Evolutionary conservation across 2,888 invertebrate genomes (phyloP).

Genomic region (Meteorus colon): DNA sequence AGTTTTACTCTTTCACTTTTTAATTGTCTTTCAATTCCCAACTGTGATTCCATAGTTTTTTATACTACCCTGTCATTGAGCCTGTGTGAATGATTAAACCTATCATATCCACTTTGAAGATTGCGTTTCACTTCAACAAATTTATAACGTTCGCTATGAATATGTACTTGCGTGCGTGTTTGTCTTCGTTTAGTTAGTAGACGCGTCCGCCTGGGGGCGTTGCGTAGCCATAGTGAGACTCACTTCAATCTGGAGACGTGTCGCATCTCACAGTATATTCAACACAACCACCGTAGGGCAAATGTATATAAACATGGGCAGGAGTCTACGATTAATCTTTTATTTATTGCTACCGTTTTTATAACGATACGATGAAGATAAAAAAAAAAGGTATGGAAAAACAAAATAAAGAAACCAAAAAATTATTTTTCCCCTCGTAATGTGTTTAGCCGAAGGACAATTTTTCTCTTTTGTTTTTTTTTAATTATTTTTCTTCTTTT

Average conservation of each 20-base stretch:
- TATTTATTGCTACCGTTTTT: constrained; percentile 39
- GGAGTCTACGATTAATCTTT: constrained; percentile 41
- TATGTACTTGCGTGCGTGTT: not conserved
- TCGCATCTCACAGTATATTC: not conserved
- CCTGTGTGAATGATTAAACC: too few relatives aligned
- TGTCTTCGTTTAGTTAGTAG: constrained; percentile 7
- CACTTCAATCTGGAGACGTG: not conserved
- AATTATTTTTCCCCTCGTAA: constrained; percentile 16
- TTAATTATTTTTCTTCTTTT: constrained; percentile 3
- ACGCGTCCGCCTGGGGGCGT: constrained; percentile 22
- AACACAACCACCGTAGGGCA: constrained; percentile 21
- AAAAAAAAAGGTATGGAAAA: constrained; percentile 29
- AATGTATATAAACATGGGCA: constrained; percentile 2
- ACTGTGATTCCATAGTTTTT: too few relatives aligned
- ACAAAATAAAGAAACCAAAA: not conserved
- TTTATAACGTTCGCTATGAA: too few relatives aligned
- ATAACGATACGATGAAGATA: constrained; percentile 28
- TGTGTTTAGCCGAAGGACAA: not conserved
- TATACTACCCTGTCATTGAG: too few relatives aligned
- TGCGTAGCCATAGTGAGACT: not conserved
- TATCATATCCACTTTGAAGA: too few relatives aligned
- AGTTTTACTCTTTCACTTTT: not conserved
- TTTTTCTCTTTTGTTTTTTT: constrained; percentile 1
- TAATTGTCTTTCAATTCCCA: not conserved
- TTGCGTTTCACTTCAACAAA: too few relatives aligned